phyloP scores from a whole-genome alignment of 1,140 invertebrate species.

The Meloidogyne exigua region DNA sequence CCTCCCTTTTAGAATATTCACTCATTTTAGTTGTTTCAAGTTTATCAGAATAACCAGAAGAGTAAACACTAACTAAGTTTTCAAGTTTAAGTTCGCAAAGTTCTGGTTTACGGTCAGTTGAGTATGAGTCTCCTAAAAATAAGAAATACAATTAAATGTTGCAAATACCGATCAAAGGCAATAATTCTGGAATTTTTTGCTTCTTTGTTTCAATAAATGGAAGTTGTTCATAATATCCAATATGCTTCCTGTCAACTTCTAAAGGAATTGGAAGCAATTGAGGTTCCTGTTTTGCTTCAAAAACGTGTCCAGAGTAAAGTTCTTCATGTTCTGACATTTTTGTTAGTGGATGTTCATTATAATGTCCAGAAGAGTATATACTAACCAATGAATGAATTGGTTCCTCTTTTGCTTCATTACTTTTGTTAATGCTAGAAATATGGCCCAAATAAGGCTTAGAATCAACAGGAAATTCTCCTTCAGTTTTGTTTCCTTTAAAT shows the following conservation, averaged over 20 bases:
- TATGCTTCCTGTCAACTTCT: too few species aligned
- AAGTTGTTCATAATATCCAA: too few species aligned
- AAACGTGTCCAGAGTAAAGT: background rate
- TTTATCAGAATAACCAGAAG: slow-evolving; percentile 35
- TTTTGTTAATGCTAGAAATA: background rate
- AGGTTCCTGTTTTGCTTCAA: background rate
- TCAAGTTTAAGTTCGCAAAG: too few species aligned
- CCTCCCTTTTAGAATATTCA: background rate
- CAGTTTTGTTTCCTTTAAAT: background rate
- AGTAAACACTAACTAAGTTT: slow-evolving; percentile 29
- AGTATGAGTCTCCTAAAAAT: too few species aligned
- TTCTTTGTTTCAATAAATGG: too few species aligned
- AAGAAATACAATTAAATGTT: too few species aligned
- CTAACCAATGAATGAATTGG: background rate
- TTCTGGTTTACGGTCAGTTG: too few species aligned
- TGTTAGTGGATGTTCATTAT: background rate
- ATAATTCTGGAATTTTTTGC: too few species aligned
- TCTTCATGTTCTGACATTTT: background rate
- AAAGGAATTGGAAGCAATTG: background rate
- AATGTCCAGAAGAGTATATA: background rate
- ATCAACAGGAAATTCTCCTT: background rate
- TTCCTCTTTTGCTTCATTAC: background rate
- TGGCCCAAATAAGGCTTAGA: background rate
- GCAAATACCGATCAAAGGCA: too few species aligned
- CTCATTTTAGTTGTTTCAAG: background rate